Evolutionary conservation across 2,113 vertebrate genomes (phyloP), one percentile per base, ranked within the genome.

Genomic region (Anhinga rufa): DNA sequence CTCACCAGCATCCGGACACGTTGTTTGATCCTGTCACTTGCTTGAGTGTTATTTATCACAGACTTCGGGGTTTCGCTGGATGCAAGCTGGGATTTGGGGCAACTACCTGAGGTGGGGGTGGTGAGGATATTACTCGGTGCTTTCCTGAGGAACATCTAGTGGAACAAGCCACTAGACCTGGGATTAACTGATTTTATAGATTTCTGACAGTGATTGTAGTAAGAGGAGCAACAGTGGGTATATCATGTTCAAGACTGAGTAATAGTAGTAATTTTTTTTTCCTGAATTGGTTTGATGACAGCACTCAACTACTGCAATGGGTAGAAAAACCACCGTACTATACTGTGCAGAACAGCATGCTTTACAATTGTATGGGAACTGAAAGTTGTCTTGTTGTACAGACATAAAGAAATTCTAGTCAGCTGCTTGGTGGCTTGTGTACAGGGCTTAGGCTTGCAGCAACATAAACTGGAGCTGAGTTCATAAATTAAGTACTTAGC

Each of bases 1-100:
- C 36, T 64, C 3, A 4, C 7, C 48, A 71, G 38, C 42, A 89
- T 38, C 2, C 0, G 17, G 25, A 42, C 14, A 20, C 4, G 0
- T 20, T 77, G 48, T 48, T 88, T 88, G 38, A 20, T 75, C 52
- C 36, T 32, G 46, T 58, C 16, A 7, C 48, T 82, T 92, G 36
- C 34, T 61, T 57, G 6, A 20, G 14, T 80, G 51, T 34, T 68
- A 2, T 42, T 86, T 61, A 29, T 60, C 48, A 42, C 29, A 49
- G 52, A 34, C 17, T 58, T 55, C 46, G 42, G 16, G 40, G 13
- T 88, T 88, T 86, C 71, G 32, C 32, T 52, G 52, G 29, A 55
- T 38, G 71, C 17, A 17, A 1, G 40, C 10, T 83, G 71, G n/a
- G 34, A 46, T 86, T 74, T 80, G 40, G 92, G 28, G 24, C 36